Base-by-base conservation (phyloP, 2,888 invertebrate species). In the Pycnomerus fuliginosus region DNA sequence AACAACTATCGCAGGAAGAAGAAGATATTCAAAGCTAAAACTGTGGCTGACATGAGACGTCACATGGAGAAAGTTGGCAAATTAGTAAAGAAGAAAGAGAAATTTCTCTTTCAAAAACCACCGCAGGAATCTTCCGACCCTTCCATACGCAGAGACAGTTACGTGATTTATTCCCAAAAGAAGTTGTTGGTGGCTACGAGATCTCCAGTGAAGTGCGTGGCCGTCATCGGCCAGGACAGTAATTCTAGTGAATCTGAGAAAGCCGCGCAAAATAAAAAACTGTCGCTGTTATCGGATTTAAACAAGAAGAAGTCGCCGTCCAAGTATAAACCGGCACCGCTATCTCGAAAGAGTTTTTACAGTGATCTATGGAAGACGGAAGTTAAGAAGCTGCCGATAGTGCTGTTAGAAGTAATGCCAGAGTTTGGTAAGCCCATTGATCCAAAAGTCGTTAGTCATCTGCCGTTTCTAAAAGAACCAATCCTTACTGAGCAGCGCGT, bases 291-390 rank as follows among this genome's bases (percentile, higher is more conserved):
- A 60, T 75, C 48, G 63, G 55, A 55, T 67, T 66, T 48, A 13
- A 63, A 65, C 38, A 69, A 75, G 61, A 33, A 55, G 58, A 22
- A 57, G 48, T 38, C 13, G 7, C 15, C 20, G 48, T 44, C 27
- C 7, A 72, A 72, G 55, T 79, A 80, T 61, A 78, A 74, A 58
- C 78, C 82, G 2, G 81, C 80, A 0, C 82, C 82, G 2, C 63
- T 82, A 29, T 65, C 69, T 35, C 4, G n/a, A n/a, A n/a, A n/a
- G n/a, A n/a, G n/a, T n/a, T n/a, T n/a, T n/a, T n/a, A n/a, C n/a
- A n/a, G 69, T 53, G 68, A 73, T 24, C 64, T 74, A 48, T 79
- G 79, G 54, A 62, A 70, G 39, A 71, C 73, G 16, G 70, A 76
- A 54, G 52, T 78, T 34, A 67, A 75, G 25, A 64, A 69, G 39